Evolutionary conservation across 1,140 invertebrate genomes (phyloP), one percentile per base, ranked within the genome.

Genomic region (Pseudachorutes palmiensis): DNA sequence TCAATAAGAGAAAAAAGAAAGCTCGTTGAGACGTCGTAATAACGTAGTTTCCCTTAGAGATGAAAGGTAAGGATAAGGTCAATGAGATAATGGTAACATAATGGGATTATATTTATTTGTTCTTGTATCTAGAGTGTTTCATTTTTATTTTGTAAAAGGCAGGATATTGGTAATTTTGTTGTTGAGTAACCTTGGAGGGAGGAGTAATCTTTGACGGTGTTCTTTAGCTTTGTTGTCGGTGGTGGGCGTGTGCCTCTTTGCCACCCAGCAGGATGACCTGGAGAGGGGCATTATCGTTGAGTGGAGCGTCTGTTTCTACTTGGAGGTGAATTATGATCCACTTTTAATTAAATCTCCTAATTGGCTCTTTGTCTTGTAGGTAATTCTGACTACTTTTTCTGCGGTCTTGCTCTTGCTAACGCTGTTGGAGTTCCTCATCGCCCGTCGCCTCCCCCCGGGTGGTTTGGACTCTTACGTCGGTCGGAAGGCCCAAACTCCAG

Each of bases 281-380:
- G 82, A 85, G 70, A 83, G 83, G 68, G 88, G 88, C 65, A 91
- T 88, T 76, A 80, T 84, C 72, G 81, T 91, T 68, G 83, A 82
- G 30, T 82, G 88, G 75, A 88, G 88, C 72, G 86, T 88, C 76
- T 89, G 87, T 66, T 92, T 92, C 79, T 92, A 91, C 77, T 84
- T 91, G 77, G 88, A 91, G 84, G 89, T 91, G 81, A 82, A 75
- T n/a, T 31, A 30, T 9, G 5, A 24, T n/a, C n/a, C 5, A 26
- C 9, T 33, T 57, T 55, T 55, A 45, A 45, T 45, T 45, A 45
- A 45, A 45, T 45, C 19, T 19, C 36, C 19, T 45, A 45, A 45
- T 45, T 45, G 36, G 19, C 36, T 19, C 9, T 45, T 45, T 45
- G 36, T 45, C 36, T 45, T 45, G 9, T 29, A 73, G 72, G 64